A percentile compares a stretch with the other conserved stretches of the same genome.
These are phyloP conservation scores for Seriola dumerili DNA, from an alignment of 2,113 vertebrate genomes.

Conservation along the genomic window DNA sequence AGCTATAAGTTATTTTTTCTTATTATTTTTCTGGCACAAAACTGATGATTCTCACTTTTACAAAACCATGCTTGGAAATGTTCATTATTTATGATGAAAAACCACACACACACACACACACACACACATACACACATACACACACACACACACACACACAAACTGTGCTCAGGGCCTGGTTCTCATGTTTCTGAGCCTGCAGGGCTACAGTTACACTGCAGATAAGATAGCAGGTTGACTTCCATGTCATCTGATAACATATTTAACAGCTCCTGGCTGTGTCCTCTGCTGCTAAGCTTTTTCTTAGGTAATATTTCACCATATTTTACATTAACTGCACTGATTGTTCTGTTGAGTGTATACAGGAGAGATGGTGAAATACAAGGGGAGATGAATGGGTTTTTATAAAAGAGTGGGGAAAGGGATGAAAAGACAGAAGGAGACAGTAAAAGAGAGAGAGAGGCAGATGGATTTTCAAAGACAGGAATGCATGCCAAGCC, in stretches of 20 bases:
- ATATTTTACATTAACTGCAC: conserved; percentile 3
- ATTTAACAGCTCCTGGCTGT: conserved; percentile 35
- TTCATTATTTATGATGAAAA: conserved; percentile 37
- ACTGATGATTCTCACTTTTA: not conserved
- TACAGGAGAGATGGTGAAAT: conserved; percentile 1
- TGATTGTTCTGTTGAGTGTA: not conserved
- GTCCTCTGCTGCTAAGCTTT: not conserved
- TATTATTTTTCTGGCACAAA: not conserved
- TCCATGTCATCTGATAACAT: conserved; percentile 52
- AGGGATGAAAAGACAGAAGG: not conserved
- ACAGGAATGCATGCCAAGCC: not conserved
- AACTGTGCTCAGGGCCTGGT: not conserved
- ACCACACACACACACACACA: conserved; percentile 3
- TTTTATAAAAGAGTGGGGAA: not conserved
- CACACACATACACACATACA: conserved; percentile 27
- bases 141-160: conserved; percentile 21
- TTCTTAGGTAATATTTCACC: conserved; percentile 25
- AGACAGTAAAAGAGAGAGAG: not conserved
- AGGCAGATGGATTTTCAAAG: not conserved
- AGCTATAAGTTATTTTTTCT: too few species aligned
- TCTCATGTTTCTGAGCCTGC: conserved; percentile 52
- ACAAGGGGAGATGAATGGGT: not conserved
- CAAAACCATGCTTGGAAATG: not conserved
- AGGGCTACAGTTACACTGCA: conserved; percentile 48
- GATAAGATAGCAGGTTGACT: conserved; percentile 55